These are phyloP conservation scores for Patella ulyssiponensis DNA, from an alignment of 2,888 invertebrate genomes.

Conservation along the genomic window DNA sequence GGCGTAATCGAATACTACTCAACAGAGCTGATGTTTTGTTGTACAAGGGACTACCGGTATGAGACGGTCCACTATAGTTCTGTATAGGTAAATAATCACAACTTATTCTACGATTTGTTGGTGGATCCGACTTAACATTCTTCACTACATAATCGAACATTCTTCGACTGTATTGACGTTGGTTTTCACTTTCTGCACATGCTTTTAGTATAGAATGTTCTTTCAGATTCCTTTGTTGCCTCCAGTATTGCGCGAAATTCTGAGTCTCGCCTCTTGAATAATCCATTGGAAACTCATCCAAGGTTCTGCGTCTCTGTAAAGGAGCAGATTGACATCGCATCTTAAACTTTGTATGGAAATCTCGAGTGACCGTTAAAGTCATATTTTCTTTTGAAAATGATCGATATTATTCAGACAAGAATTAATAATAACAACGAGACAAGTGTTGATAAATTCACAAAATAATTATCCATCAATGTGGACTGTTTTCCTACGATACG, in stretches of 20 bases:
- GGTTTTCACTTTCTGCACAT: constrained; percentile 44
- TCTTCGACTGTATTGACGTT: constrained; percentile 48
- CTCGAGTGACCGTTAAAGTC: not conserved
- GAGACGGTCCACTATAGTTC: constrained; percentile 45
- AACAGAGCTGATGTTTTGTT: constrained; percentile 45
- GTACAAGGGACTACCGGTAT: constrained; percentile 49
- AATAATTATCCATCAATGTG: too few relatives aligned
- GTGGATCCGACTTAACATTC: not conserved
- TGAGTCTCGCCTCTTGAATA: constrained; percentile 41
- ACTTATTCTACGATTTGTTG: not conserved
- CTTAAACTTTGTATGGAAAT: not conserved
- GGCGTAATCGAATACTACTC: constrained; percentile 48
- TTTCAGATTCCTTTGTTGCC: constrained; percentile 31
- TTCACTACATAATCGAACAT: constrained; percentile 51
- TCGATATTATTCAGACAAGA: not conserved
- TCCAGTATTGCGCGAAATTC: constrained; percentile 39
- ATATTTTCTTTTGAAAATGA: not conserved
- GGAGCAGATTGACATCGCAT: constrained; percentile 30
- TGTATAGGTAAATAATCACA: constrained; percentile 17
- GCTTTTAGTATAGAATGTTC: constrained; percentile 34
- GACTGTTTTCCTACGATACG: too few relatives aligned
- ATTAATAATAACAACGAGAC: too few relatives aligned
- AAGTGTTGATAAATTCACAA: too few relatives aligned
- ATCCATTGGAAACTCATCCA: constrained; percentile 55
- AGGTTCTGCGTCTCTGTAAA: constrained; percentile 49